Conservation (phyloP, 2,888 invertebrate species). For the Ganaspis brasiliensis region DNA sequence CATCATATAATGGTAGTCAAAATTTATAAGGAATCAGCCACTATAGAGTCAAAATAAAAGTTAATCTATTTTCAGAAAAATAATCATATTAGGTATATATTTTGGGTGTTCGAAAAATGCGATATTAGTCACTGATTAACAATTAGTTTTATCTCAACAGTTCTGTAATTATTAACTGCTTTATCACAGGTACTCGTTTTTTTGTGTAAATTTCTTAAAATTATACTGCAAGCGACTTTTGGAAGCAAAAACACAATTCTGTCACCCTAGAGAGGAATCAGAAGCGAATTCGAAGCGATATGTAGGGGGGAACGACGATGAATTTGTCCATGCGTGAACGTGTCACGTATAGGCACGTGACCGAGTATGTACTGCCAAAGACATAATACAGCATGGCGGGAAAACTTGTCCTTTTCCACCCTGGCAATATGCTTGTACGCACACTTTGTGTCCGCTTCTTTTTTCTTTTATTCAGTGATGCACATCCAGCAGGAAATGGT, state of each 20-base stretch:
- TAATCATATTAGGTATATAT: too few species aligned
- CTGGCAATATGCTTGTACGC: slow-evolving; percentile 68
- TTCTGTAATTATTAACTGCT: too few species aligned
- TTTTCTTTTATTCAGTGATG: slow-evolving; percentile 28
- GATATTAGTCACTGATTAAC: too few species aligned
- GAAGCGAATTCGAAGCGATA: slow-evolving; percentile 65
- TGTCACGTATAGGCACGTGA: slow-evolving; percentile 79
- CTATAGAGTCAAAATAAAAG: too few species aligned
- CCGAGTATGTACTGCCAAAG: slow-evolving; percentile 79
- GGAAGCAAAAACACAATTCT: slow-evolving; percentile 74
- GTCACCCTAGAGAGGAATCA: slow-evolving; percentile 70
- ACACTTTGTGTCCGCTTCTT: slow-evolving; percentile 20
- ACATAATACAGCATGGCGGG: slow-evolving; percentile 74
- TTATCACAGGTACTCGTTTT: not conserved
- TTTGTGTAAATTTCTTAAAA: slow-evolving; percentile 21
- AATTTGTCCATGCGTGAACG: slow-evolving; percentile 75
- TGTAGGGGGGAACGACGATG: slow-evolving; percentile 54
- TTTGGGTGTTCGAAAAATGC: too few species aligned
- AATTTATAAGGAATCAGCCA: too few species aligned
- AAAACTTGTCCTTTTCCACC: slow-evolving; percentile 67
- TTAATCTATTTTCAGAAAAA: too few species aligned
- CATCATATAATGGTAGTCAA: too few species aligned
- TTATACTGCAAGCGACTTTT: slow-evolving; percentile 51
- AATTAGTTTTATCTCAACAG: too few species aligned
- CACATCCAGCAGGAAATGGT: slow-evolving; percentile 16